Base-by-base conservation (phyloP, 37 sponge, comb jelly and placozoan species). In the Cliona cf. orientalis region DNA sequence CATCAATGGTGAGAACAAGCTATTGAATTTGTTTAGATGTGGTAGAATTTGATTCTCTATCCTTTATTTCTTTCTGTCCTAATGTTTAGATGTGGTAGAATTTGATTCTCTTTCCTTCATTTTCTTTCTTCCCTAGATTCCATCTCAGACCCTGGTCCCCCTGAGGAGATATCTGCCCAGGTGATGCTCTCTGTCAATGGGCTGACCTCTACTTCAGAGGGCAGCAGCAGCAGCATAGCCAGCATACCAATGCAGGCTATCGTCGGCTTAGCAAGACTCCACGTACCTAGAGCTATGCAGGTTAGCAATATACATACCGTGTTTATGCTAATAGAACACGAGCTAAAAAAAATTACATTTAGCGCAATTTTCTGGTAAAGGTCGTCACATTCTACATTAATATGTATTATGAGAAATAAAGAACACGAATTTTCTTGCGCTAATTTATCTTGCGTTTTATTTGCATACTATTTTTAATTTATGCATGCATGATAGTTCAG, bases 261-360 rank as follows among this genome's bases (percentile, higher is more conserved):
- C 1, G 76, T 92, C 25, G 92, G 92, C 3, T 84, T 84, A 59
- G 89, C 84, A 12, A 83, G 69, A 35, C 81, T 92, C 6, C 78
- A 70, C 33, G 75, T 84, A 0, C 88, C 84, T 32, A 61, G 81
- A 44, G 34, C 65, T 35, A 37, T 85, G 44, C 79, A 79, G 84
- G 84, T 84, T 40, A 22, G 62, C 29, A 57, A 29, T 29, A 26
- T 46, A n/a, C n/a, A n/a, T n/a, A n/a, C n/a, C n/a, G n/a, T n/a
- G n/a, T n/a, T n/a, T n/a, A n/a, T n/a, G n/a, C n/a, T n/a, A n/a
- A n/a, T n/a, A n/a, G n/a, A n/a, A n/a, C n/a, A n/a, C n/a, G n/a
- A n/a, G n/a, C n/a, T n/a, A n/a, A n/a, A n/a, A n/a, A n/a, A n/a
- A n/a, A n/a, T n/a, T n/a, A n/a, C n/a, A n/a, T n/a, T n/a, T n/a